phyloP scores from a whole-genome alignment of 2,888 invertebrate species.

The Bugula neritina region DNA sequence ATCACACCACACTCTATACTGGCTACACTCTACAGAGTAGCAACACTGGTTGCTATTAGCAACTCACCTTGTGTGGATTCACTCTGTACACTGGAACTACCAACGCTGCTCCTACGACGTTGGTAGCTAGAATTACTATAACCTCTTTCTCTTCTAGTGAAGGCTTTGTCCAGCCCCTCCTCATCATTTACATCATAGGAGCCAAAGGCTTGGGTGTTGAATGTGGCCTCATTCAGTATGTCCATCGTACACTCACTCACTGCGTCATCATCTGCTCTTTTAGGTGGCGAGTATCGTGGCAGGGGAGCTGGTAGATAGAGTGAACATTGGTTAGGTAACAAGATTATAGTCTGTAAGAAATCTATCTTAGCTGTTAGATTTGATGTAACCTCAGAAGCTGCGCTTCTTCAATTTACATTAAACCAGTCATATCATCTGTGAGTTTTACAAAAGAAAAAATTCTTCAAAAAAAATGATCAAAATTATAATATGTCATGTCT shows the following conservation, averaged over 20 bases:
- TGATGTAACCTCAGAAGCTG: too few species aligned
- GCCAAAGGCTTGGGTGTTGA: constrained; percentile 19
- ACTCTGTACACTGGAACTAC: constrained; percentile 22
- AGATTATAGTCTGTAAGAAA: too few species aligned
- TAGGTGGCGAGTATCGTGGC: not conserved
- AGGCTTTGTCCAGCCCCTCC: too few species aligned
- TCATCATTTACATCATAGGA: constrained; percentile 21
- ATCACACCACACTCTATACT: too few species aligned
- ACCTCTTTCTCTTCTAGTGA: not conserved
- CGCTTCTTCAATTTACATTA: too few species aligned
- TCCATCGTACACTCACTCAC: constrained; percentile 21
- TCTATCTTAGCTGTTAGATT: too few species aligned
- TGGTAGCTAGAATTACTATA: not conserved
- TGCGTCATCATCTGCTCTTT: not conserved
- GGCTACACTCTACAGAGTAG: too few species aligned
- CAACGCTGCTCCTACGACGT: constrained; percentile 1
- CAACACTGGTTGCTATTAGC: too few species aligned
- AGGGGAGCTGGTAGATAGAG: not conserved
- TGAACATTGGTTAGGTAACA: not conserved
- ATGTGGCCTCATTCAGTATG: constrained; percentile 23
- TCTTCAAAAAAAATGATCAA: too few species aligned
- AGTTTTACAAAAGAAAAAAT: too few species aligned
- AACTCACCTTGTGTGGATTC: constrained; percentile 23
- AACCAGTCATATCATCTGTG: too few species aligned
- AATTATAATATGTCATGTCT: too few species aligned